These are phyloP conservation scores for Cebuella pygmaea DNA, from an alignment of 2,797 vertebrate genomes.

Conservation along the genomic window DNA sequence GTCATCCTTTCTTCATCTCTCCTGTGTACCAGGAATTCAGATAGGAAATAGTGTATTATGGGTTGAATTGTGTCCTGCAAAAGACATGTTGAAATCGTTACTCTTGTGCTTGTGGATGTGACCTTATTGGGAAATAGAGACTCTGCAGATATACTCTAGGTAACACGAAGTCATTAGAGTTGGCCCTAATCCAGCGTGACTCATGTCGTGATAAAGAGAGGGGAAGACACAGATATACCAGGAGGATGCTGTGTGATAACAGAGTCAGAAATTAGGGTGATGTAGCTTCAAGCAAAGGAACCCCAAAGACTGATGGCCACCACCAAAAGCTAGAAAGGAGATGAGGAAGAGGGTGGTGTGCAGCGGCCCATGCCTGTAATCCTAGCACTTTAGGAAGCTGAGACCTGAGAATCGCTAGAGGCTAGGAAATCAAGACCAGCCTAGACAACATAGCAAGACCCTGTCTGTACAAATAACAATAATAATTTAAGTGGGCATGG, in stretches of 20 bases:
- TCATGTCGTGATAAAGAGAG: neutral
- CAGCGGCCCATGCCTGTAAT: neutral
- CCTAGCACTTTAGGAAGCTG: neutral
- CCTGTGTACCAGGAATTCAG: neutral
- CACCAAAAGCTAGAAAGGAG: neutral
- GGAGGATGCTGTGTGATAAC: accelerated
- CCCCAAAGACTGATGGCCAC: neutral
- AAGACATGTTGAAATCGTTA: neutral
- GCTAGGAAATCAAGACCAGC: neutral
- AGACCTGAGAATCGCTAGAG: neutral
- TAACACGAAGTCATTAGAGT: neutral
- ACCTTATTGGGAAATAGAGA: neutral
- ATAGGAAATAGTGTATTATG: neutral
- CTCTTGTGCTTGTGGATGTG: neutral
- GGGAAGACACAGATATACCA: neutral
- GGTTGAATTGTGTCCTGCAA: neutral
- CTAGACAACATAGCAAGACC: neutral
- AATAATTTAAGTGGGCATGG: neutral
- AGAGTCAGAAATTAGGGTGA: neutral
- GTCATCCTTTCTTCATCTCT: neutral
- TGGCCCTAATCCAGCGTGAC: neutral
- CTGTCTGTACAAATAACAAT: neutral
- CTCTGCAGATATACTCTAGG: neutral
- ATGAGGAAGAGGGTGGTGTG: neutral
- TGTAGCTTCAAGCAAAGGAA: too few species aligned